Base-by-base conservation (phyloP, 2,113 vertebrate species). In the Picathartes gymnocephalus region DNA sequence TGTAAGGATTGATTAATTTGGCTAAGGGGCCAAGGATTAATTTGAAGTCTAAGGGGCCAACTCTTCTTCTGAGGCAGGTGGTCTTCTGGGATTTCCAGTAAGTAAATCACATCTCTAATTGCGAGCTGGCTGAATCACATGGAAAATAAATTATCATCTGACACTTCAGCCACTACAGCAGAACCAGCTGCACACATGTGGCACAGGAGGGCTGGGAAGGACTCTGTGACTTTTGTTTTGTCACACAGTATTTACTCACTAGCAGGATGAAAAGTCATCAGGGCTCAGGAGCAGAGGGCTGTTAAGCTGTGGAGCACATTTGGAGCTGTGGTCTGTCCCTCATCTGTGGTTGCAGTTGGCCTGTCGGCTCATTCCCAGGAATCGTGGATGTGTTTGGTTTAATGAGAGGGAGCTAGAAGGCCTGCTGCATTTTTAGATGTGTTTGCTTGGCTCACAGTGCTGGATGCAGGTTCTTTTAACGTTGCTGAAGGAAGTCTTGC, bases 1-100 rank as follows among this genome's bases (percentile, higher is more conserved):
- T n/a, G 44, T 87, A 69, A 93, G 81, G 69, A 72, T 85, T 95
- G 84, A 89, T 96, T 94, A 64, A 94, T 95, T 87, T 93, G 78
- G 57, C 81, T 95, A 50, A n/a, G n/a, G n/a, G n/a, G n/a, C n/a
- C n/a, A n/a, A n/a, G n/a, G n/a, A n/a, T 73, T 95, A 68, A 87
- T 94, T 87, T 91, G 85, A 71, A 94, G 70, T 58, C 81, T 90
- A 40, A 68, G 48, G 42, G n/a, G 60, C 54, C 73, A 68, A 91
- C 68, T 92, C 20, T 81, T 60, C 3, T 20, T 64, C 60, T 95
- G 80, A 50, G 79, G 37, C 35, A 77, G 80, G 57, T 91, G 17
- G 3, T 92, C 89, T 73, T 73, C 51, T 47, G 89, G 77, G 71
- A 81, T 93, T 96, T 91, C 65, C 77, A 62, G 77, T n/a, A 78